phyloP scores from a whole-genome alignment of 2,113 vertebrate genomes.

The Bubalus kerabau region DNA sequence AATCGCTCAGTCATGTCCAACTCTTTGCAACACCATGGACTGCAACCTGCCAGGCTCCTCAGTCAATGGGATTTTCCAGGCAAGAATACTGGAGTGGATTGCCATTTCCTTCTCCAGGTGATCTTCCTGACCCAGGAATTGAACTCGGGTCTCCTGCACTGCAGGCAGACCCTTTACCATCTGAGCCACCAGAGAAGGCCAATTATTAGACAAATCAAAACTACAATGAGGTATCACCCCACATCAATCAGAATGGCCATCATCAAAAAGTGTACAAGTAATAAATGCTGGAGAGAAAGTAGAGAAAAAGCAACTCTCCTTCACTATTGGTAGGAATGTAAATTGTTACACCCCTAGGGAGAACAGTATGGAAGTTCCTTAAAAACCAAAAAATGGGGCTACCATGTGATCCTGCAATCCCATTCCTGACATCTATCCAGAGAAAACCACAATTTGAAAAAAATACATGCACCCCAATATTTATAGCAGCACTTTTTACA shows the following conservation, averaged over 20 bases:
- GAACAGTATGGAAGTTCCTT: not conserved
- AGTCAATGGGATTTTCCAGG: not conserved
- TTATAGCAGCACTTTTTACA: not conserved
- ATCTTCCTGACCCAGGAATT: not conserved
- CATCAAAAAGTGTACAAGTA: not conserved
- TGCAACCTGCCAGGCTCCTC: not conserved
- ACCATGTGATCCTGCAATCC: not conserved
- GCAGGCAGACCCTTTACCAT: not conserved
- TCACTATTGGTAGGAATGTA: not conserved
- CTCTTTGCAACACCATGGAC: not conserved
- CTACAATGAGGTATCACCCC: not conserved
- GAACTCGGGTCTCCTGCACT: not conserved
- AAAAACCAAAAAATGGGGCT: not conserved
- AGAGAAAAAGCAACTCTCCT: not conserved
- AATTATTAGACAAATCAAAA: not conserved
- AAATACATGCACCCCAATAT: not conserved
- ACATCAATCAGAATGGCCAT: not conserved
- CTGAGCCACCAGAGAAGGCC: not conserved
- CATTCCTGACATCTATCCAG: not conserved
- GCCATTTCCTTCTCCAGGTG: not conserved
- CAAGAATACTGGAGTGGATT: not conserved
- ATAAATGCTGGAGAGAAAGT: not conserved
- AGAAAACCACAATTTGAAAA: not conserved
- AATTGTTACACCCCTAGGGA: not conserved
- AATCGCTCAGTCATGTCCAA: accelerated